Conservation (phyloP, 2,888 invertebrate species). For the Ryuthela nishihirai region DNA sequence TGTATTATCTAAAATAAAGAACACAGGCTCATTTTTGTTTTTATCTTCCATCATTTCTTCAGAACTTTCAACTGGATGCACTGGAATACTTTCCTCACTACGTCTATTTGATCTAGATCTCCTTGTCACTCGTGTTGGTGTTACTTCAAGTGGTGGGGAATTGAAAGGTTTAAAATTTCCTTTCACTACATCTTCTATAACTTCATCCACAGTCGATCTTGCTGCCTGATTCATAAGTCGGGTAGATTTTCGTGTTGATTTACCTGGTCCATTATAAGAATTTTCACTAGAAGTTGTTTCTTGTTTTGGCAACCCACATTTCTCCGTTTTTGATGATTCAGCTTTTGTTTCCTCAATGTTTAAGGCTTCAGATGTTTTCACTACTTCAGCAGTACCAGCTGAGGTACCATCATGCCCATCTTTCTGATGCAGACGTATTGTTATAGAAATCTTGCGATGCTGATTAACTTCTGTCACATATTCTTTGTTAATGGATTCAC, state of each 20-base stretch:
- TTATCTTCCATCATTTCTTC: slow-evolving; percentile 20
- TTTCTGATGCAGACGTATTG: slow-evolving; percentile 40
- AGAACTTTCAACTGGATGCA: slow-evolving; percentile 12
- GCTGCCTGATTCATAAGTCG: slow-evolving; percentile 54
- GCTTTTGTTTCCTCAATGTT: slow-evolving; percentile 36
- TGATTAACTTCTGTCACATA: slow-evolving; percentile 41
- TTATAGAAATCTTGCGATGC: slow-evolving; percentile 42
- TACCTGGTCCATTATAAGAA: slow-evolving; percentile 18
- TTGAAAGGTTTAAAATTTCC: slow-evolving; percentile 52
- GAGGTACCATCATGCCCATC: slow-evolving; percentile 39
- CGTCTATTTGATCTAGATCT: slow-evolving; percentile 37
- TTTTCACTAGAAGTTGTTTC: slow-evolving; percentile 11
- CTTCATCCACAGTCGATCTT: slow-evolving; percentile 75
- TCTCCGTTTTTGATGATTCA: slow-evolving; percentile 11
- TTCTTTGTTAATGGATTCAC: slow-evolving; percentile 62
- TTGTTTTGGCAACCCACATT: slow-evolving; percentile 10
- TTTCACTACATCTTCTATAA: slow-evolving; percentile 83
- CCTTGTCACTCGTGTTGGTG: slow-evolving; percentile 19
- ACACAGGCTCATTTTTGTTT: slow-evolving; percentile 33
- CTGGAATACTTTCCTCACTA: slow-evolving; percentile 38
- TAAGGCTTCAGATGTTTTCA: slow-evolving; percentile 40
- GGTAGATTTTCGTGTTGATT: slow-evolving; percentile 43
- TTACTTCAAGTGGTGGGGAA: slow-evolving; percentile 9
- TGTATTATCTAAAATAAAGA: slow-evolving; percentile 29
- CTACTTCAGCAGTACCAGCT: slow-evolving; percentile 38